Evolutionary conservation across 2,113 vertebrate species (phyloP), one percentile per base, ranked within the genome.

Genomic region (Syngnathus scovelli): DNA sequence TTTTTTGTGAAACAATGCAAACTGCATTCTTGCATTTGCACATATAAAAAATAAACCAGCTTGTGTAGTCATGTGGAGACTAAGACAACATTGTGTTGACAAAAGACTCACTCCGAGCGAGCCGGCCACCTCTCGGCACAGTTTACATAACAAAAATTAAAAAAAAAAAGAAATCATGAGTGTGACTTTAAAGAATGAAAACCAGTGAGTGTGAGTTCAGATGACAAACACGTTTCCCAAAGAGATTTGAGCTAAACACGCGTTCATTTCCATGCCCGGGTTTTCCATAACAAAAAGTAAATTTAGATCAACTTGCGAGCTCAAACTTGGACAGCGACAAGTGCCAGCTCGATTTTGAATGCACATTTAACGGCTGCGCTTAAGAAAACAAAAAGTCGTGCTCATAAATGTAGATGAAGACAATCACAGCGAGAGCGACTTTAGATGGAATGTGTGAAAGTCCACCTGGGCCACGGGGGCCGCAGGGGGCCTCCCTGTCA

Each of bases 381-480:
- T 16, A 7, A 49, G 16, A 6, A 7, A 48, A 48, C 46, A 48
- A 48, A 48, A 16, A 48, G 4, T 48, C 16, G 46, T 18, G 46
- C 15, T 5, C 46, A 48, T 15, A 18, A 16, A 48, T 48, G 16
- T 48, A 16, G 46, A 33, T 6, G 5, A 48, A 48, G 15, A 48
- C 13, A 46, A 46, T 11, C 41, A 43, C 41, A 43, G 15, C 16
- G 15, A 46, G 3, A 4, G 4, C 16, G 7, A 16, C 18, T 16
- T 49, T 49, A 16, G 46, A 46, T 46, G 13, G 15, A 49, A 49
- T 49, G 5, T 49, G 41, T 43, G 41, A 43, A 60, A 61, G 52
- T 70, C 7, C 66, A 76, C 76, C 75, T 72, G 74, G 37, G 74
- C 61, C 69, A 16, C 19, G 54, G 69, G 76, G 67, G 68, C 38